phyloP scores from a whole-genome alignment of 2,113 vertebrate genomes.

The Sciurus niger region DNA sequence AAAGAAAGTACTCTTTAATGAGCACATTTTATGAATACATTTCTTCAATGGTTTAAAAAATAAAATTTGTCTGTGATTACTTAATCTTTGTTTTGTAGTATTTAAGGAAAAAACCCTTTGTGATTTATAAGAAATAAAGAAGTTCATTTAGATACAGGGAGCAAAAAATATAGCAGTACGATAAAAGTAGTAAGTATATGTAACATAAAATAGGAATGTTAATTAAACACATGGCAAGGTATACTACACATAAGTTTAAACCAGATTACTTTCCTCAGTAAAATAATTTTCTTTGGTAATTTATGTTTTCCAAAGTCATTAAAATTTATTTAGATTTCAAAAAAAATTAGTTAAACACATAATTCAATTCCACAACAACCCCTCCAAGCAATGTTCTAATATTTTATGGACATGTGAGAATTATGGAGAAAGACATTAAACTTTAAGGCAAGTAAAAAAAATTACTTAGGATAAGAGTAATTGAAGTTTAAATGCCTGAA shows the following conservation, averaged over 20 bases:
- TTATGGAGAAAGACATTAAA: too few species aligned
- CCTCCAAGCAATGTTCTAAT: too few species aligned
- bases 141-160: neutral
- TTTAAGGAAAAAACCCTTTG: neutral
- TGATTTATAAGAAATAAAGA: neutral
- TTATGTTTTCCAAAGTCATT: neutral
- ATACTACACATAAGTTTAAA: neutral
- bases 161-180: neutral
- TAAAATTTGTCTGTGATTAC: neutral
- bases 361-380: too few species aligned
- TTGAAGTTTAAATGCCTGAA: neutral
- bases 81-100: neutral
- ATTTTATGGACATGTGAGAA: too few species aligned
- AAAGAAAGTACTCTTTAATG: neutral
- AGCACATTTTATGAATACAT: neutral
- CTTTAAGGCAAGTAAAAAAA: too few species aligned
- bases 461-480: neutral
- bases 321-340: neutral
- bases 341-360: too few species aligned
- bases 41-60: neutral
- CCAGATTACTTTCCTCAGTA: neutral
- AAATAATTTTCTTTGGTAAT: constrained; percentile 7
- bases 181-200: neutral
- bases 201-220: neutral
- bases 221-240: neutral